phyloP scores from a whole-genome alignment of 2,113 vertebrate species.

The Regulus satrapa region DNA sequence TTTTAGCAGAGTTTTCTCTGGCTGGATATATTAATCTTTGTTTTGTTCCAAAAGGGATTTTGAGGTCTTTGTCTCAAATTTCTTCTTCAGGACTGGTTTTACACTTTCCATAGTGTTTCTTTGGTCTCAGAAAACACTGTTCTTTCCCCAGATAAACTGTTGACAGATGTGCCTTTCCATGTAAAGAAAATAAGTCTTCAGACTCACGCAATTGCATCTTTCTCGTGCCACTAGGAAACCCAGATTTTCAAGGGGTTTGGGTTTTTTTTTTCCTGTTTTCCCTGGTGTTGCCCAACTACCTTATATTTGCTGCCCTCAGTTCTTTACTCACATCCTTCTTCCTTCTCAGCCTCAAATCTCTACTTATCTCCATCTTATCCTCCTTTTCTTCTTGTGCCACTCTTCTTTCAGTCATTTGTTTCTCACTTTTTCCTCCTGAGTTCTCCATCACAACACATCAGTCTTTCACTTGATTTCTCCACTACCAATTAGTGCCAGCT shows the following conservation, averaged over 20 bases:
- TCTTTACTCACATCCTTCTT: background rate
- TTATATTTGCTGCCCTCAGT: background rate
- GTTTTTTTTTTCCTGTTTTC: background rate
- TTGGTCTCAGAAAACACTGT: background rate
- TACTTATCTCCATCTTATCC: background rate
- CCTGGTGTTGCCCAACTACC: background rate
- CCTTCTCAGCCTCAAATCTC: background rate
- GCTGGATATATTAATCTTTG: background rate
- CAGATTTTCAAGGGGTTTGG: background rate
- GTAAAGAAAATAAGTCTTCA: background rate
- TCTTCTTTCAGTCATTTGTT: background rate
- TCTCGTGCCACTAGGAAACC: accelerated
- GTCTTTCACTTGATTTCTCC: background rate
- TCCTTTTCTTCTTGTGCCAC: background rate
- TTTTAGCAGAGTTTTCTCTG: background rate
- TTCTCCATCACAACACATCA: background rate
- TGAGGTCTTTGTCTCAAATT: background rate
- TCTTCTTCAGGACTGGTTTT: background rate
- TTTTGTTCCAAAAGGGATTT: background rate
- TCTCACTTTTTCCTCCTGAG: background rate
- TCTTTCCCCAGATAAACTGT: background rate
- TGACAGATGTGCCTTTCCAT: background rate
- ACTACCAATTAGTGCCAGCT: background rate
- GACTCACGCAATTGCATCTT: background rate
- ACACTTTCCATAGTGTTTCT: background rate